Base-by-base conservation (phyloP, 2,888 invertebrate species). In the Zhuqinia jingwanae region DNA sequence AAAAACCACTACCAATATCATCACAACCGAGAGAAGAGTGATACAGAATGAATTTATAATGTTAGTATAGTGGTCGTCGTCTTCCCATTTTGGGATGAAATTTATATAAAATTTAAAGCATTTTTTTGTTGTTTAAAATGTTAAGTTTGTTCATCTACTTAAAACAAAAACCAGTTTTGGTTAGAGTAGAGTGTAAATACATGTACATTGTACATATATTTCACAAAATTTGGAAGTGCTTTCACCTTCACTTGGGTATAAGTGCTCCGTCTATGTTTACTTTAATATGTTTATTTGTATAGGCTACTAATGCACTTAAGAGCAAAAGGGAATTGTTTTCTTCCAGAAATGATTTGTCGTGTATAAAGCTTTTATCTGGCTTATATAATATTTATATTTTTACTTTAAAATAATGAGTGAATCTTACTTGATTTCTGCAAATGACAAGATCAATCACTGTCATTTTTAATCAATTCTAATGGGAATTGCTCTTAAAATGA, bases 341-440 rank as follows among this genome's bases (percentile, higher is more conserved):
- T n/a, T n/a, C n/a, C n/a, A n/a, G 30, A 65, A 36, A 65, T 17
- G 50, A 47, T 22, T 42, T 45, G 22, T 5, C 10, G 13, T 22
- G n/a, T 15, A 76, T 56, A 30, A 76, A 77, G 77, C 53, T 63
- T 77, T 77, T 77, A 76, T 56, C 53, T 58, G 76, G 36, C 30
- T 63, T 27, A 63, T 65, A 42, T 6, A 17, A 25, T 8, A 8
- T 65, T 42, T 65, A 20, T 65, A 58, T 10, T 58, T 22, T 58
- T 22, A 8, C 50, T n/a, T n/a, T 20, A 20, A 13, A 13, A n/a
- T 6, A 58, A 58, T 36, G 36, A 36, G 36, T 42, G 60, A 77
- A 63, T 65, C 96, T 95, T 93, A 97, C 97, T 96, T 95, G 91
- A 96, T 95, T 92, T 96, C 95, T 95, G 93, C 17, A 79, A 81